A percentile compares a stretch with the other conserved stretches of the same genome.
phyloP scores from a whole-genome alignment of 2,113 vertebrate genomes.

The Cynoglossus semilaevis region DNA sequence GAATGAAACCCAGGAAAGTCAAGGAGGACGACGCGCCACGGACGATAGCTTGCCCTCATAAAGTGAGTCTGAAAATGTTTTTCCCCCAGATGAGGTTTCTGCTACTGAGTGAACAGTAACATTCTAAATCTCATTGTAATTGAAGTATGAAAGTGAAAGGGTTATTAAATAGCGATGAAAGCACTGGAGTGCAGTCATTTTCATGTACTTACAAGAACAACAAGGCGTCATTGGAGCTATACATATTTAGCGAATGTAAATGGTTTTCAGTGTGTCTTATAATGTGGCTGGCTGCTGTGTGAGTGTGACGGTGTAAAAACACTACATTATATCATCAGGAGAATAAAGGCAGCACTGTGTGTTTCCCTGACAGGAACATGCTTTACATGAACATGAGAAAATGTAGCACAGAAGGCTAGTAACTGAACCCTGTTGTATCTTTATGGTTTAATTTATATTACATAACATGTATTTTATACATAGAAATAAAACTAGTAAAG shows the following conservation, averaged over 20 bases:
- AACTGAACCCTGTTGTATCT: too few relatives aligned
- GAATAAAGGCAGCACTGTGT: too few relatives aligned
- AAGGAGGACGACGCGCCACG: constrained; percentile 97
- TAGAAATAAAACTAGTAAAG: too few relatives aligned
- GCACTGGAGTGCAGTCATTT: constrained; percentile 25
- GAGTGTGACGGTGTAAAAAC: constrained; percentile 9
- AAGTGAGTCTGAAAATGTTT: constrained; percentile 80
- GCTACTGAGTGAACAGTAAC: neutral
- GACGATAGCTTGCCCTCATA: constrained; percentile 98
- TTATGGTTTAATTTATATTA: too few relatives aligned
- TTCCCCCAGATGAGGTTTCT: neutral
- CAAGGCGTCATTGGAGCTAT: constrained; percentile 7
- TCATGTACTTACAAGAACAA: constrained; percentile 12
- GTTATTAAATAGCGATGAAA: constrained; percentile 21
- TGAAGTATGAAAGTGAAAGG: neutral
- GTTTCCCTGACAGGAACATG: too few relatives aligned
- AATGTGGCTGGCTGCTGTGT: neutral
- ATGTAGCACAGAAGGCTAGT: too few relatives aligned
- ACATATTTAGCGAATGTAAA: constrained; percentile 18
- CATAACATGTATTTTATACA: too few relatives aligned
- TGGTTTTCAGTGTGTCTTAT: neutral
- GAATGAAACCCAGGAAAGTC: constrained; percentile 99
- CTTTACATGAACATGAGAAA: too few relatives aligned
- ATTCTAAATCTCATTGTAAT: neutral
- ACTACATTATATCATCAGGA: too few relatives aligned